Evolutionary conservation across 1,140 invertebrate genomes (phyloP), one percentile per base, ranked within the genome.

Genomic region (Pomacea maculata): DNA sequence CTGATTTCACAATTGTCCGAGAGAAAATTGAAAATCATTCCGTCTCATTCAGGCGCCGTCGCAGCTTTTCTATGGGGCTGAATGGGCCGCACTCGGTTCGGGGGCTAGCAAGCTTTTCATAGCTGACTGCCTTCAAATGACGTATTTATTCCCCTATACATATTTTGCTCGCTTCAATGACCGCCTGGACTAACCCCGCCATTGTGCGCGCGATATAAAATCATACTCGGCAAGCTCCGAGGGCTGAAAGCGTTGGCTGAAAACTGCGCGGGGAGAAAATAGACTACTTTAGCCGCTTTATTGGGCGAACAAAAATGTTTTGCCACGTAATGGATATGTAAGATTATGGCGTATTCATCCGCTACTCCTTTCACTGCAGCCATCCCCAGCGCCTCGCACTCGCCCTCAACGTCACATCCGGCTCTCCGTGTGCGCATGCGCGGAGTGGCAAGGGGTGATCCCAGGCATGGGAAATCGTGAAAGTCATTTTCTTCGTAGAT

Each of bases 1-100:
- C 83, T 85, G 86, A 88, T 89, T 88, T 85, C 83, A 73, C 83
- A 74, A 87, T 89, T 89, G 88, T 89, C 79, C 80, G 79, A 52
- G 82, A 84, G 85, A 88, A 89, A 89, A 89, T 89, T 89, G 88
- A 88, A 89, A 89, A 89, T 88, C 87, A 89, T 88, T 89, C 85
- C 85, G 68, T 76, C 72, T 80, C 84, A 87, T 87, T 86, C 84
- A 86, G 54, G 73, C 82, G 70, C 82, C 80, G 83, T 61, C 82
- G 70, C 67, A 78, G 82, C 74, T 78, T 83, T 79, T 80, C 79
- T 79, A 81, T 77, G 77, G 82, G 71, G 76, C 78, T 80, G 84
- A 87, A 86, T 78, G 45, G 77, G 15, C 4, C 77, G 8, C 67
- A 80, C 72, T 54, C 72, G 73, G 63, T 17, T 45, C 57, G 14